Base-by-base conservation (phyloP, 2,113 vertebrate species). In the Periophthalmus modestus region DNA sequence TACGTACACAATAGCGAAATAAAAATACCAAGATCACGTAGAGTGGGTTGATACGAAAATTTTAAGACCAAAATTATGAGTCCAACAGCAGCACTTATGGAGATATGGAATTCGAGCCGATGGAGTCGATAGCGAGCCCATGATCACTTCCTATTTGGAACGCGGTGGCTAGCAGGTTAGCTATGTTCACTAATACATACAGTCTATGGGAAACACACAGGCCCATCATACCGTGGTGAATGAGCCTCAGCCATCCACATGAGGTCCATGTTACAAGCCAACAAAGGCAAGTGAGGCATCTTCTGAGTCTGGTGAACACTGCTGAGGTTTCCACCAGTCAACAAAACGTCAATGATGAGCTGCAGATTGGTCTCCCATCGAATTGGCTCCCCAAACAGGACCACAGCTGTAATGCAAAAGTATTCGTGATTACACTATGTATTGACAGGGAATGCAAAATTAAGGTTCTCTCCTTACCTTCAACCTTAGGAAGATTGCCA, bases 331-430 rank as follows among this genome's bases (percentile, higher is more conserved):
- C 96, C 96, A 11, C 92, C 90, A 3, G 96, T 97, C 89, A 97
- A 82, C 79, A 97, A 63, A 33, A 96, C 82, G 21, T 97, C 96
- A 1, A 94, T 86, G 14, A 97, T 96, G 67, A 97, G 68, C 92
- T 97, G 96, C 14, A 97, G 92, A 83, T 96, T 96, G 48, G 96
- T 96, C 82, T 97, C 96, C 96, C 96, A 97, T 90, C 96, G 92
- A 21, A 96, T 92, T 0, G 96, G 96, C 89, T 97, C 96, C 36
- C 96, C 96, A 75, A 97, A 96, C 72, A 97, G 86, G 88, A 97
- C 80, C 79, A 97, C 92, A 67, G 94, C 96, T 97, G 75, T 0
- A 10, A 48, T 67, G 57, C 19, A 52, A n/a, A 59, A 61, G 12
- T 18, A 67, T 48, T 21, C 5, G 18, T 66, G 11, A 66, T 13